Evolutionary conservation across 2,888 invertebrate genomes (phyloP).

Genomic region (Dryadula phaetusa): DNA sequence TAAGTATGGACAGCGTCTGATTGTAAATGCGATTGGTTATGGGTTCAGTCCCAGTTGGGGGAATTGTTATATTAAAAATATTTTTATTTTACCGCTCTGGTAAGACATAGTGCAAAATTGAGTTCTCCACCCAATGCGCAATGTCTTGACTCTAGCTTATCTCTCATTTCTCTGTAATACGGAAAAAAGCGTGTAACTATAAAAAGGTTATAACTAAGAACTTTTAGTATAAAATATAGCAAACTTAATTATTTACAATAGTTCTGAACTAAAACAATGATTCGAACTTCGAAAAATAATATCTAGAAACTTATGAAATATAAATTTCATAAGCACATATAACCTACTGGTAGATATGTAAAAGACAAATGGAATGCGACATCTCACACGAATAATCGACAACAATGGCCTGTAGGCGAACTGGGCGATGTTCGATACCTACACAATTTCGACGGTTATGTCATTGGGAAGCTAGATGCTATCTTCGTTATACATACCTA

Average conservation of each 20-base stretch:
- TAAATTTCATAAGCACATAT: not conserved
- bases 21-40: no score
- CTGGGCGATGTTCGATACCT: constrained; percentile 54
- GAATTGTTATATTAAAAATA: no score
- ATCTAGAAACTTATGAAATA: not conserved
- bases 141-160: no score
- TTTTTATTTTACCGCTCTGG: no score
- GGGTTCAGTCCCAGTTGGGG: no score
- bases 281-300: no score
- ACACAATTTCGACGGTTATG: constrained; percentile 39
- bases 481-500: not conserved
- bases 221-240: not conserved
- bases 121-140: no score
- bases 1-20: no score
- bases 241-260: not conserved
- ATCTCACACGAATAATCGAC: constrained; percentile 50
- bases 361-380: constrained; percentile 49
- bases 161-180: no score
- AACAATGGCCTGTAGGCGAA: constrained; percentile 74
- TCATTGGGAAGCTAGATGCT: constrained; percentile 29
- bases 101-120: no score
- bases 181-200: no score
- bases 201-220: not conserved
- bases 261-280: no score
- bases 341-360: constrained; percentile 23